These are phyloP conservation scores for Rhegmatorhina hoffmannsi DNA, from an alignment of 2,113 vertebrate species.

Conservation along the genomic window DNA sequence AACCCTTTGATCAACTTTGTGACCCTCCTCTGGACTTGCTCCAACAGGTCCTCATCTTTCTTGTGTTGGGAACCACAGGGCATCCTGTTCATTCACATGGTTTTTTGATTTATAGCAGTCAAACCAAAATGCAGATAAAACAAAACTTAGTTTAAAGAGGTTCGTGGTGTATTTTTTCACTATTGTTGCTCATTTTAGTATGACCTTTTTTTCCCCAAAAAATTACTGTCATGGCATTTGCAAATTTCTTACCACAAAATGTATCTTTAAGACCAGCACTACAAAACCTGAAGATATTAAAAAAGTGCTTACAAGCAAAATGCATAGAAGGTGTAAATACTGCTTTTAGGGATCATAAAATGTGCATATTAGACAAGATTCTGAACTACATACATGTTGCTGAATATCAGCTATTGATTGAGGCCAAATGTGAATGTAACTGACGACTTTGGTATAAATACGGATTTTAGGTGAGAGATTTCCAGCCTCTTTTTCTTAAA, in stretches of 20 bases:
- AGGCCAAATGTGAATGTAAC: background rate
- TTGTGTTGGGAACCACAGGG: no score
- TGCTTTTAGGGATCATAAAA: background rate
- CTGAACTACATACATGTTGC: background rate
- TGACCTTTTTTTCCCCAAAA: rapidly evolving
- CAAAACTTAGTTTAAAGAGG: background rate
- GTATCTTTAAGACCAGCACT: background rate
- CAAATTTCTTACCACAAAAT: background rate
- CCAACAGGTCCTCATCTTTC: background rate
- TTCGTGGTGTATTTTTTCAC: background rate
- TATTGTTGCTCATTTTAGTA: background rate
- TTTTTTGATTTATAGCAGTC: background rate
- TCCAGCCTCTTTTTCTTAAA: background rate
- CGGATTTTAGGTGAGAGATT: background rate
- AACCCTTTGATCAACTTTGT: background rate
- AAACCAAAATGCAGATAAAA: background rate
- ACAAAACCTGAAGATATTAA: background rate
- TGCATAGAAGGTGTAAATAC: background rate
- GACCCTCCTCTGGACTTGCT: background rate
- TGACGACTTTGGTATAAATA: background rate
- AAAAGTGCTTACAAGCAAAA: background rate
- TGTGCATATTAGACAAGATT: background rate
- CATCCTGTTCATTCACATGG: background rate
- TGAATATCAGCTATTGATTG: background rate
- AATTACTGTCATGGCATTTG: background rate